Evolutionary conservation across 2,113 vertebrate genomes (phyloP), one percentile per base, ranked within the genome.

Genomic region (Paradoxurus hermaphroditus): DNA sequence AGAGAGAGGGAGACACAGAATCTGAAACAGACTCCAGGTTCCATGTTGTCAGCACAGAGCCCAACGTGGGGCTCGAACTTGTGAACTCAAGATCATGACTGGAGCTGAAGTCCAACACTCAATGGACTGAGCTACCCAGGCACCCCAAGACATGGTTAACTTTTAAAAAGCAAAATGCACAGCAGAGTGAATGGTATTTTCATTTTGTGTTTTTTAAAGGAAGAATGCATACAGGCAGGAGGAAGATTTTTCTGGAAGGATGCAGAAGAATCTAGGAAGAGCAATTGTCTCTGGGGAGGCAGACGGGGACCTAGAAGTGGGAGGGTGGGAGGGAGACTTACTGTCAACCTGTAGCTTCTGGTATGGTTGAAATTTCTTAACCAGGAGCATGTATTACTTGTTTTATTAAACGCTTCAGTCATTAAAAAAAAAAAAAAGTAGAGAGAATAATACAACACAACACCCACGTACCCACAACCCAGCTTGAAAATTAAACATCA

Each of bases 401-500:
- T 84, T 87, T 67, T 75, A 91, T 86, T 91, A 81, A 90, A 92
- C 16, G 62, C 81, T 65, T 83, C 27, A 46, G 44, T 63, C 68
- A 90, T 92, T 59, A 1, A 62, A 49, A 93, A 73, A 36, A 93
- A 73, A 36, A 88, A 92, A 86, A 81, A 90, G 15, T 34, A 83
- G 25, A 70, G 39, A 88, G 90, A 97, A 85, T 87, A 85, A 96
- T 88, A 44, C 39, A 85, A 81, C 77, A 95, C 81, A 84, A 86
- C 39, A 86, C 4, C 23, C 29, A n/a, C 29, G 49, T 36, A 10
- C 12, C 46, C 63, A 79, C 62, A 78, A 62, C 23, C 73, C 53
- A 84, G 39, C 77, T 97, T 83, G 41, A 79, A 93, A 93, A 94
- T 93, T 68, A 79, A 90, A 84, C 81, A 90, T 90, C 89, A 94